Evolutionary conservation across 2,797 vertebrate species (phyloP).

Genomic region (Limosa lapponica): DNA sequence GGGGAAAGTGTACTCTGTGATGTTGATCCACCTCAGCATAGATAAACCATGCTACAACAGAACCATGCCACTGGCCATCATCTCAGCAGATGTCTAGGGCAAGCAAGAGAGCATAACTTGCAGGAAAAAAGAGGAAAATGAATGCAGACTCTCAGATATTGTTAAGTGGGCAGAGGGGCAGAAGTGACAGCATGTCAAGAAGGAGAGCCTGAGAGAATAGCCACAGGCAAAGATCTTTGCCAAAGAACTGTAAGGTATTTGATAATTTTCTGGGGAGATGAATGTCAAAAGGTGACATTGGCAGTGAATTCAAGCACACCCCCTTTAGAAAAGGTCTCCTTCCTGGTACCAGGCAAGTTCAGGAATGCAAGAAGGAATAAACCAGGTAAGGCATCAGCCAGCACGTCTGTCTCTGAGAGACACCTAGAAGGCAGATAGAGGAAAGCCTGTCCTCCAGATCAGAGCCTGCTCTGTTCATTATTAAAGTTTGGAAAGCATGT

Average conservation of each 20-base stretch:
- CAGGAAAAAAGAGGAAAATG: background rate
- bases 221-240: background rate
- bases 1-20: background rate
- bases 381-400: background rate
- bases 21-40: background rate
- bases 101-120: background rate
- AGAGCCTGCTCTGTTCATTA: background rate
- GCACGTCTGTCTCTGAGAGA: background rate
- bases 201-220: background rate
- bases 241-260: background rate
- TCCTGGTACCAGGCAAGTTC: background rate
- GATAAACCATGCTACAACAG: background rate
- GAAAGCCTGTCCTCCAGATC: background rate
- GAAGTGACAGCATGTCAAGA: background rate
- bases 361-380: background rate
- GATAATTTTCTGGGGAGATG: background rate
- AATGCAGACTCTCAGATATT: accelerated
- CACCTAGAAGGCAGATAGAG: background rate
- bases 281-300: background rate
- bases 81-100: background rate
- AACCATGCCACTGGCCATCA: background rate
- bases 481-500: background rate
- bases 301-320: background rate
- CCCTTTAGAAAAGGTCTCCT: background rate
- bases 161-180: background rate